Evolutionary conservation across 1,140 invertebrate species (phyloP).

Genomic region (Trachymyrmex septentrionalis): DNA sequence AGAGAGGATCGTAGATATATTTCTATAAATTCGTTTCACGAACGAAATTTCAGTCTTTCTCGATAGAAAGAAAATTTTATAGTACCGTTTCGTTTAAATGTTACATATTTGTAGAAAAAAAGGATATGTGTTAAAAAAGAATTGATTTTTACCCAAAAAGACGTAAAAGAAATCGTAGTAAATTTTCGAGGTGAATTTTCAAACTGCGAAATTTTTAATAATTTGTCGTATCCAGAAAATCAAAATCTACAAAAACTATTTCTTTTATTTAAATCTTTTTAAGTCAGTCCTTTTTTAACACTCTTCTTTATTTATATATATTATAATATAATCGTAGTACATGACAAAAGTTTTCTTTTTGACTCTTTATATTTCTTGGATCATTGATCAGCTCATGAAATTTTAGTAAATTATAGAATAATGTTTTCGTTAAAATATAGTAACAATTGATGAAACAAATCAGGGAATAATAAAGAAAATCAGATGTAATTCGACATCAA

Average conservation of each 20-base stretch:
- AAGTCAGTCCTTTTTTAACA: too few species aligned
- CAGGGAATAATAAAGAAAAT: neutral
- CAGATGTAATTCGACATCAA: constrained; percentile 63
- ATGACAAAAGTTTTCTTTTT: neutral
- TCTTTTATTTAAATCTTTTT: too few species aligned
- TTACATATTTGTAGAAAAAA: neutral
- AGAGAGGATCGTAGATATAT: constrained; percentile 23
- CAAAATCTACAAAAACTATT: too few species aligned
- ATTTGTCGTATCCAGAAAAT: too few species aligned
- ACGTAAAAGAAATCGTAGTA: too few species aligned
- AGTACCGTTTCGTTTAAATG: neutral
- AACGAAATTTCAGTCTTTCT: constrained; percentile 14
- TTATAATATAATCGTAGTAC: neutral
- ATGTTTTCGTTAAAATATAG: neutral
- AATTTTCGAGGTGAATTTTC: too few species aligned
- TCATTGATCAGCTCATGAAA: neutral
- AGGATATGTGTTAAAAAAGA: too few species aligned
- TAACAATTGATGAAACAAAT: constrained; percentile 4
- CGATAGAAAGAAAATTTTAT: neutral
- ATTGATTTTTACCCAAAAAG: too few species aligned
- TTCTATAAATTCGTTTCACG: constrained; percentile 19
- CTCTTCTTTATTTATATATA: too few species aligned
- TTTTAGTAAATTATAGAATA: neutral
- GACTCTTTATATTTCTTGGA: neutral
- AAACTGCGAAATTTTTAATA: too few species aligned